These are phyloP conservation scores for Limonius californicus DNA, from an alignment of 1,140 invertebrate genomes.

Conservation along the genomic window DNA sequence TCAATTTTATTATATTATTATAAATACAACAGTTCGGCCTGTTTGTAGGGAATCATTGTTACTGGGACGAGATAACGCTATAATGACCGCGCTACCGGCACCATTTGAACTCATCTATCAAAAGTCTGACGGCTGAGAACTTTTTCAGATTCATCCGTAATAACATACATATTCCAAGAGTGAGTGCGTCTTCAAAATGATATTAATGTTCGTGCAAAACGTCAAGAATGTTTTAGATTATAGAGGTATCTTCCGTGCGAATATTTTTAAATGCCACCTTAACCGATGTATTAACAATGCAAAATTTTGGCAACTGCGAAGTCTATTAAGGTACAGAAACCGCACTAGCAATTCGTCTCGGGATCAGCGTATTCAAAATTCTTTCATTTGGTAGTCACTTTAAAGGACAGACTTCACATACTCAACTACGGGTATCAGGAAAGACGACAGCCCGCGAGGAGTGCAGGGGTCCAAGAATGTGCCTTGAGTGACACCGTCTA, in stretches of 20 bases:
- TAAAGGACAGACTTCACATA: neutral
- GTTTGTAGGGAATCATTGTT: slow-evolving; percentile 6
- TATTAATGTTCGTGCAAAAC: neutral
- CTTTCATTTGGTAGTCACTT: too few relatives aligned
- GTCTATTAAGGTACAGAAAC: too few relatives aligned
- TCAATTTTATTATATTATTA: slow-evolving; percentile 4
- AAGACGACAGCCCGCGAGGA: neutral
- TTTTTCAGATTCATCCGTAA: slow-evolving; percentile 10
- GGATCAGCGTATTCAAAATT: too few relatives aligned
- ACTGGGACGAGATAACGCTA: slow-evolving; percentile 4
- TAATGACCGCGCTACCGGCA: slow-evolving; percentile 10
- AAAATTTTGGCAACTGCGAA: too few relatives aligned
- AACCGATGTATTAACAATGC: too few relatives aligned
- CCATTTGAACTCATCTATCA: slow-evolving; percentile 18
- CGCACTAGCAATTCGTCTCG: too few relatives aligned
- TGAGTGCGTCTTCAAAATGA: neutral
- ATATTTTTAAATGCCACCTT: too few relatives aligned
- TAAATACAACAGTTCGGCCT: slow-evolving; percentile 1
- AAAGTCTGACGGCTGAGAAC: slow-evolving; percentile 9
- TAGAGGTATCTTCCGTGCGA: too few relatives aligned
- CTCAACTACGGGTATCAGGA: neutral
- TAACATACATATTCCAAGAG: neutral
- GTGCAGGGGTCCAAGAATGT: slow-evolving; percentile 9
- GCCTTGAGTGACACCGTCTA: slow-evolving; percentile 17
- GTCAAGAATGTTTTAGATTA: too few relatives aligned